Conservation (phyloP, 2,113 vertebrate species). For the Sitta europaea region DNA sequence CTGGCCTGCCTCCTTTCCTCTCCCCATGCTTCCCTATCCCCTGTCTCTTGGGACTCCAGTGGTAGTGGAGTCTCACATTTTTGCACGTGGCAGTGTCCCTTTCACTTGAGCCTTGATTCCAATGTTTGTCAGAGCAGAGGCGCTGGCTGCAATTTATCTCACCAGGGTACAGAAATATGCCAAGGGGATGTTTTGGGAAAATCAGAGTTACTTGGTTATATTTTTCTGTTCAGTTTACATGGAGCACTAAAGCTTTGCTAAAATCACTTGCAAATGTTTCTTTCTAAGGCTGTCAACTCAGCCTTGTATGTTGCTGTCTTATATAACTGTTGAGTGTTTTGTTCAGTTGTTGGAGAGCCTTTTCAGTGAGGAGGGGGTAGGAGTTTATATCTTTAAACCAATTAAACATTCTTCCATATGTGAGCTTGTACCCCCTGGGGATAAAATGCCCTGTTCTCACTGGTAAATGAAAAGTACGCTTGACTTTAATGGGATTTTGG, state of each 20-base stretch:
- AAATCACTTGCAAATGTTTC: neutral
- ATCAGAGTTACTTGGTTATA: neutral
- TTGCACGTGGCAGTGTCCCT: neutral
- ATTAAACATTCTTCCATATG: neutral
- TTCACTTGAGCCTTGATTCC: neutral
- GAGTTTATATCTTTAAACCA: slow-evolving; percentile 30
- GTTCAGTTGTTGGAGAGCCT: neutral
- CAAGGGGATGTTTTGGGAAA: neutral
- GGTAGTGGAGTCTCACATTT: neutral
- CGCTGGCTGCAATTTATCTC: neutral
- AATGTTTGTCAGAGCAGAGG: neutral
- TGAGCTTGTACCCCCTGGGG: neutral
- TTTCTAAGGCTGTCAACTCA: neutral
- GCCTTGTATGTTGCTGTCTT: neutral
- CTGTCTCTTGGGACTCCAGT: neutral
- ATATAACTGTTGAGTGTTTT: neutral
- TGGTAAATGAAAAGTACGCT: neutral
- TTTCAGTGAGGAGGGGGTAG: neutral
- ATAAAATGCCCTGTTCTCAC: neutral
- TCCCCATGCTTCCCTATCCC: neutral
- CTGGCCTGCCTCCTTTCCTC: neutral
- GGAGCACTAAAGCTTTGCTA: neutral
- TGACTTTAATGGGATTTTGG: slow-evolving; percentile 29
- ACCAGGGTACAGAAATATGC: neutral
- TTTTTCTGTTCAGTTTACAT: neutral